phyloP scores from a whole-genome alignment of 1,140 invertebrate species.

The Magallana ariakensis region DNA sequence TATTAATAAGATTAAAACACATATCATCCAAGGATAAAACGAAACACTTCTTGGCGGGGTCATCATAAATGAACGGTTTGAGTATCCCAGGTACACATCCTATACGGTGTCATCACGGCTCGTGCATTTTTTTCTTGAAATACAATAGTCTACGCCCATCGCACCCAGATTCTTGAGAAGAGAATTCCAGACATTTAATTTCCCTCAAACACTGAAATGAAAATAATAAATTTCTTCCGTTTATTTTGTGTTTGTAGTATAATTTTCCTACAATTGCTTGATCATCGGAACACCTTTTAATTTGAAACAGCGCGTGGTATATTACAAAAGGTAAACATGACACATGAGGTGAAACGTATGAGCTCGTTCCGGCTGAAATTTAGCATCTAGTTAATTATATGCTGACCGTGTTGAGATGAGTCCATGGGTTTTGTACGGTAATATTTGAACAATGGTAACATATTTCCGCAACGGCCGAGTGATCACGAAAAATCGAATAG shows the following conservation, averaged over 20 bases:
- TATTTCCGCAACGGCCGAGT: not conserved
- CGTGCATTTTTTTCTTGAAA: not conserved
- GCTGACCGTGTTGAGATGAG: too few species aligned
- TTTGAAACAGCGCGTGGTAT: too few species aligned
- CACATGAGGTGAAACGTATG: not conserved
- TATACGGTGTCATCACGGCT: not conserved
- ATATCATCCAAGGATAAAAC: not conserved
- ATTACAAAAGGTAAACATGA: not conserved
- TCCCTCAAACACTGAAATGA: not conserved
- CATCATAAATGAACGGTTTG: not conserved
- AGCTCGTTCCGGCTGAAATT: not conserved
- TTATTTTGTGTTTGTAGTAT: not conserved
- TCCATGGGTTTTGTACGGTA: too few species aligned
- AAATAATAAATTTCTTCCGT: conserved; percentile 22
- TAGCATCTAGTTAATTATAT: not conserved
- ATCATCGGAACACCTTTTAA: too few species aligned
- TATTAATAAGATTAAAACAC: not conserved
- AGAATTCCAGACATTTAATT: conserved; percentile 1
- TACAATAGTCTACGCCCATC: not conserved
- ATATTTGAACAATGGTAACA: not conserved
- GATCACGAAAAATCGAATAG: conserved; percentile 31
- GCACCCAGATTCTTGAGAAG: not conserved
- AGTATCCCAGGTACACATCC: not conserved
- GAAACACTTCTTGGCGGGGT: not conserved
- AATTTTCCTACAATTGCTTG: not conserved